Evolutionary conservation across 2,797 vertebrate genomes (phyloP).

Genomic region (Balearica regulorum): DNA sequence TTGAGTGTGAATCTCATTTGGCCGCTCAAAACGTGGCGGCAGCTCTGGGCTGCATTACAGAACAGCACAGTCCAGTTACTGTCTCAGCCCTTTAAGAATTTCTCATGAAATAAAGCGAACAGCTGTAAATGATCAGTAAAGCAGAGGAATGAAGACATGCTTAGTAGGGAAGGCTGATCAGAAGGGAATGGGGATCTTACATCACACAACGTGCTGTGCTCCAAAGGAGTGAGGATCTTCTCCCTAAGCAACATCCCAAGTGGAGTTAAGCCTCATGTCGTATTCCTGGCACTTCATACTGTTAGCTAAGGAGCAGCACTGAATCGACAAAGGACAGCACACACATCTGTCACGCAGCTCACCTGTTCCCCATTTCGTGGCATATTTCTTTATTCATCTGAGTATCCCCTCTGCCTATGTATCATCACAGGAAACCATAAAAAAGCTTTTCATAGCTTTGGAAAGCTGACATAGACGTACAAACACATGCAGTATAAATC

Average conservation of each 20-base stretch:
- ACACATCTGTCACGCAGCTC: background rate
- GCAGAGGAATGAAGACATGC: background rate
- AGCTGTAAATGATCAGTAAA: conserved; percentile 43
- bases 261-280: background rate
- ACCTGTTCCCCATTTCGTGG: conserved; percentile 4
- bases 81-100: background rate
- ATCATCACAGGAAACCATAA: conserved; percentile 27
- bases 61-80: background rate
- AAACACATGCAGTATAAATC: conserved; percentile 23
- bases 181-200: background rate
- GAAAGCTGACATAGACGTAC: background rate
- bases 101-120: conserved; percentile 5
- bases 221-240: background rate
- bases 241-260: background rate
- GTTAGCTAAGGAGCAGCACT: background rate
- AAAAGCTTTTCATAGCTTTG: conserved; percentile 32
- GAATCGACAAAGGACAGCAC: background rate
- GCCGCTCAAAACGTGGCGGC: background rate
- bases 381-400: background rate
- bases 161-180: background rate
- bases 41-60: conserved; percentile 17
- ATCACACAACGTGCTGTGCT: background rate
- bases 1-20: background rate
- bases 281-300: background rate
- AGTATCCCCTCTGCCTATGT: background rate